Conservation (phyloP, 2,888 invertebrate genomes). For the Gnatocerus cornutus region DNA sequence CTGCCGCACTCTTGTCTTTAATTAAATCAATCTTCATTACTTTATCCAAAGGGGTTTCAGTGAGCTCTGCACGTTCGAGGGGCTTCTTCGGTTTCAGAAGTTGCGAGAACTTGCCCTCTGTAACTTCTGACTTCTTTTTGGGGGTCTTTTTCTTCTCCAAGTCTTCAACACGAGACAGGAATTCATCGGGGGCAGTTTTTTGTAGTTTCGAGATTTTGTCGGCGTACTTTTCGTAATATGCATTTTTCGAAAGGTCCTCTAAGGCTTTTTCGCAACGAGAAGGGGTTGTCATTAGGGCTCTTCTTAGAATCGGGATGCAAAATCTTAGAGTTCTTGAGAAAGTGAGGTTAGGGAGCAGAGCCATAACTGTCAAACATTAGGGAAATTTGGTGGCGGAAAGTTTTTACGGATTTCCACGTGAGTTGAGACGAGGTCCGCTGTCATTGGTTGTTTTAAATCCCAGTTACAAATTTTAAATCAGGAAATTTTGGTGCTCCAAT, state of each 20-base stretch:
- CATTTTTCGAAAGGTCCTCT: constrained; percentile 78
- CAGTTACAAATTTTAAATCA: no score
- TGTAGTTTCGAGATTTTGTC: constrained; percentile 83
- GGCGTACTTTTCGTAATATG: constrained; percentile 88
- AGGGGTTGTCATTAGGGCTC: constrained; percentile 33
- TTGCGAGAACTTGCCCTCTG: constrained; percentile 75
- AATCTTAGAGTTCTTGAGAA: background rate
- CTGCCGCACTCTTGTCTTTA: constrained; percentile 79
- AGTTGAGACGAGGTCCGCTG: background rate
- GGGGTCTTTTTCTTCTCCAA: constrained; percentile 69
- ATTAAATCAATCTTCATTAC: constrained; percentile 87
- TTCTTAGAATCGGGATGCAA: background rate
- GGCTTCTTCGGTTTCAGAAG: constrained; percentile 78
- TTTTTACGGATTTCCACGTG: background rate
- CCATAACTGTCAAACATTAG: constrained; percentile 23
- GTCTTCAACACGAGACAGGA: constrained; percentile 77
- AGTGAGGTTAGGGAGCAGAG: constrained; percentile 26
- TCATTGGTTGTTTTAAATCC: background rate
- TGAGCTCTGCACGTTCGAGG: constrained; percentile 55
- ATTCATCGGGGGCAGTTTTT: constrained; percentile 84
- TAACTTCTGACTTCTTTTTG: constrained; percentile 69
- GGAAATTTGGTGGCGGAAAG: constrained; percentile 1
- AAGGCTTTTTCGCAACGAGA: constrained; percentile 70
- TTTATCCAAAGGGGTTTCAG: constrained; percentile 75
- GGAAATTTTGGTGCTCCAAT: no score